Evolutionary conservation across 2,888 invertebrate species (phyloP), one percentile per base, ranked within the genome.

Genomic region (Ormyrus rosae): DNA sequence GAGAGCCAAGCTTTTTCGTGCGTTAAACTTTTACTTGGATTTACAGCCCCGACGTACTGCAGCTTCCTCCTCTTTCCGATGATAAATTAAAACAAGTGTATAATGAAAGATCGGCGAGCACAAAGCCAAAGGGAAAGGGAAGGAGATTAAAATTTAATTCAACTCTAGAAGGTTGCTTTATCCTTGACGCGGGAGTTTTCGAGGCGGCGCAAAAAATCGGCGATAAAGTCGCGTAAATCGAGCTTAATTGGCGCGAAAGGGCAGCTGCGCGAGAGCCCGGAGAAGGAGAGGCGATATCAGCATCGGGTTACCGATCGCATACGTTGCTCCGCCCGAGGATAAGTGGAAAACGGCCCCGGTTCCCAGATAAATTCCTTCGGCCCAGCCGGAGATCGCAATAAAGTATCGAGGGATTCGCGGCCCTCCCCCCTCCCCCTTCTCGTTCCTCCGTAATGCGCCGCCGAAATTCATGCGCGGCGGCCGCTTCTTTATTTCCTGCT

Each of bases 381-480:
- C 74, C 75, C 83, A 83, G 82, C 11, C 13, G 71, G 81, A 83
- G 82, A 83, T 83, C 80, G 76, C 82, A 82, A 83, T 84, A 84
- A 85, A 84, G 82, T 83, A 83, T 83, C 82, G 80, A 71, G 70
- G 75, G 78, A 74, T 76, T 45, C 73, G 19, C 73, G 64, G 73
- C 34, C 34, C 4, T 0, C 4, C 34, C 4, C 34, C 34, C 4
- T 1, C 34, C 34, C 34, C 2, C 34, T 34, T 34, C 34, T 34
- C 34, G 34, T 34, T 34, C 34, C 34, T 4, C 3, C 34, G 34
- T 34, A 34, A 4, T 3, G 51, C 75, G 77, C 81, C 82, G 64
- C 70, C 55, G 77, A 69, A 78, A 81, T 80, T 77, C 81, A 82
- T 78, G 82, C 78, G 58, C 63, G 58, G 68, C 68, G 63, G 71